Evolutionary conservation across 1,140 invertebrate species (phyloP).

Genomic region (Cataglyphis hispanica): DNA sequence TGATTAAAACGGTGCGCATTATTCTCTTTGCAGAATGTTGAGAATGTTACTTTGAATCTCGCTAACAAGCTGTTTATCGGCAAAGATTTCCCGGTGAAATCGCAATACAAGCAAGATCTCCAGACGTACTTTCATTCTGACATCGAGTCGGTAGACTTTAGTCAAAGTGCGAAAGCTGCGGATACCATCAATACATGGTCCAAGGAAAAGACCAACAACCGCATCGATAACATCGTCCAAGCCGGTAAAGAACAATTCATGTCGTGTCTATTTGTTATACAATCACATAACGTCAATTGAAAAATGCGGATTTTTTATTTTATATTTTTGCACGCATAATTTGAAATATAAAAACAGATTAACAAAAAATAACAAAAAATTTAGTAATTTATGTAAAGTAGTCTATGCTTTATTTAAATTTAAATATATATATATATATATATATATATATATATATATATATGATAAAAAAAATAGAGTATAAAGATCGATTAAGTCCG

Average conservation of each 20-base stretch:
- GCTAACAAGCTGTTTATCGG: constrained; percentile 80
- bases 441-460: not conserved
- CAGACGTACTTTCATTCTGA: constrained; percentile 72
- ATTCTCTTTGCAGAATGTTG: constrained; percentile 72
- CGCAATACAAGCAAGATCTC: constrained; percentile 69
- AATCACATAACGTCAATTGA: not conserved
- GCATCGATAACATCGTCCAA: constrained; percentile 87
- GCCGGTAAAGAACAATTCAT: constrained; percentile 76
- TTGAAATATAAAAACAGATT: not conserved
- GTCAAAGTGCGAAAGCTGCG: constrained; percentile 71
- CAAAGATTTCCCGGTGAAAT: constrained; percentile 65
- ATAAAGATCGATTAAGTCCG: not conserved
- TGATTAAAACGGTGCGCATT: not conserved
- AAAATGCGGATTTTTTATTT: not conserved
- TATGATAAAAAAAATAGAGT: no score
- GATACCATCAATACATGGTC: constrained; percentile 88
- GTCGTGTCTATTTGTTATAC: not conserved
- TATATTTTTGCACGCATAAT: not conserved
- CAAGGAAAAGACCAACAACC: constrained; percentile 86
- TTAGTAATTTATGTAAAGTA: not conserved
- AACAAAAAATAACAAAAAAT: not conserved
- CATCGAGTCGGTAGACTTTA: constrained; percentile 81
- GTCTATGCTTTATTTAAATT: not conserved
- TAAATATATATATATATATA: not conserved
- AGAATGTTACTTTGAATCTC: constrained; percentile 77